Evolutionary conservation across 1,140 invertebrate species (phyloP).

Genomic region (Drosophila fuyamai): DNA sequence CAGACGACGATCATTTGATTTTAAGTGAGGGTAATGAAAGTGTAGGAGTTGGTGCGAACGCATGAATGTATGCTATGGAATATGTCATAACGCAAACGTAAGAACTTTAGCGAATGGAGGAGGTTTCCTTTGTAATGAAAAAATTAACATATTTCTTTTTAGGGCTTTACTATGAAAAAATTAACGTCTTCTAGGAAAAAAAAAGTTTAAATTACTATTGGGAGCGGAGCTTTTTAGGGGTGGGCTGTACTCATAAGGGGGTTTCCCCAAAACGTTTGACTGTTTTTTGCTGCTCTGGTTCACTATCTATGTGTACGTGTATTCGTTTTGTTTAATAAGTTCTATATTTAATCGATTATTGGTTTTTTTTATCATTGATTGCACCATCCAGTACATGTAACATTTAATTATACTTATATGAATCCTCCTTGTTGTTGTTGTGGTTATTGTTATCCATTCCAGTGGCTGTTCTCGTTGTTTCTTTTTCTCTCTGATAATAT

Average conservation of each 20-base stretch:
- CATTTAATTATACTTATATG: constrained; percentile 61
- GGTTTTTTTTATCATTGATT: constrained; percentile 32
- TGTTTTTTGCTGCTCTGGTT: constrained; percentile 30
- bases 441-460: constrained; percentile 46
- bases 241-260: constrained; percentile 7
- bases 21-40: constrained; percentile 4
- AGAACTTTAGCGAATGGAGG: constrained; percentile 25
- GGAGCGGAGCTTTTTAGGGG: constrained; percentile 18
- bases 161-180: constrained; percentile 1
- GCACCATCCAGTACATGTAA: constrained; percentile 64
- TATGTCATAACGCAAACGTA: constrained; percentile 29
- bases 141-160: background rate
- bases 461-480: constrained; percentile 20
- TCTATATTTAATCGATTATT: constrained; percentile 47
- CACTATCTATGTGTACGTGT: constrained; percentile 8
- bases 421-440: constrained; percentile 22
- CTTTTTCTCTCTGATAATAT: constrained; percentile 35
- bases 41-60: constrained; percentile 31
- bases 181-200: constrained; percentile 8
- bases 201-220: constrained; percentile 8
- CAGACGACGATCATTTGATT: constrained; percentile 41
- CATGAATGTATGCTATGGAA: constrained; percentile 52
- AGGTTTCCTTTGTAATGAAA: background rate
- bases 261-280: constrained; percentile 21
- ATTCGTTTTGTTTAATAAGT: constrained; percentile 4